Base-by-base conservation (phyloP, 2,888 invertebrate species). In the Hirtodrosophila duncani region DNA sequence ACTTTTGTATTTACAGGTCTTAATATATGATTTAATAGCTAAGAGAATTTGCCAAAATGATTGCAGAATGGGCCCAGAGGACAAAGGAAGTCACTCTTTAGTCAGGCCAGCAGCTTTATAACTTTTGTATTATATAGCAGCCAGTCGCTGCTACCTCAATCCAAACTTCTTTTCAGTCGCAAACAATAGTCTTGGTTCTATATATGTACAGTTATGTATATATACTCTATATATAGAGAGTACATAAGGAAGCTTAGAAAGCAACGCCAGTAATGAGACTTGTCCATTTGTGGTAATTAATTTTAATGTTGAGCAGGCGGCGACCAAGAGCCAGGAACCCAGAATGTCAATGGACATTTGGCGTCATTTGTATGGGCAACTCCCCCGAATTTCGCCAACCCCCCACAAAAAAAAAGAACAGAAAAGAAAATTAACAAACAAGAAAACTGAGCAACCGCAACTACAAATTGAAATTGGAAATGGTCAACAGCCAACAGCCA, bases 271-370 rank as follows among this genome's bases (percentile, higher is more conserved):
- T 80, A 74, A 77, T 67, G 63, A 78, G 74, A 66, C 59, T 62
- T 78, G 67, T 69, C 74, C 77, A 74, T 78, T 77, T 78, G 74
- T 64, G 67, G 77, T 77, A 77, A 81, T 77, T 77, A 74, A 77
- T 77, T 81, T 78, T 78, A 78, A 74, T 69, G 81, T 51, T 70
- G 55, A 61, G 53, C 63, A 56, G 50, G 57, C 30, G 41, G 18
- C 34, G 24, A 9, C 31, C 44, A 26, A 21, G 29, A 44, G 24
- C n/a, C 14, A 44, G 31, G 16, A 20, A 10, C 8, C 44, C 37
- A 45, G 55, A 58, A 24, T 57, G 69, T 80, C 69, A 67, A 77
- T 80, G 74, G 61, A 68, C 60, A 62, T 66, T 59, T 49, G 63
- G 58, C 58, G 61, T 70, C 63, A 61, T 59, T 61, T 70, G 49